Evolutionary conservation across 2,113 vertebrate genomes (phyloP).

Genomic region (Hydrolagus affinis): DNA sequence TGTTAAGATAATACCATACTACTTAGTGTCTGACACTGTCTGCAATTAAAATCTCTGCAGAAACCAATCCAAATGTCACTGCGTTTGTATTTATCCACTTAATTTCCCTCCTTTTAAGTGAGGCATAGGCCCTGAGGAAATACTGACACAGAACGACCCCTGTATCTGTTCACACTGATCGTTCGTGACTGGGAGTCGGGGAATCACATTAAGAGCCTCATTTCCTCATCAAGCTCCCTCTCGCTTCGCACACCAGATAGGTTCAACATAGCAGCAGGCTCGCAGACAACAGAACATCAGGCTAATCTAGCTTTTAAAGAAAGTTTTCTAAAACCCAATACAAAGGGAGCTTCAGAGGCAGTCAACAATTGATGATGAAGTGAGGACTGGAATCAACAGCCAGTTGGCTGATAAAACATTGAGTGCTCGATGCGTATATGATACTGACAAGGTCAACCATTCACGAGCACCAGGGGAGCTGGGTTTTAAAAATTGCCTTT

Average conservation of each 20-base stretch:
- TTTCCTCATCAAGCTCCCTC: slow-evolving; percentile 78
- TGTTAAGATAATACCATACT: too few relatives aligned
- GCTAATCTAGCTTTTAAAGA: slow-evolving; percentile 80
- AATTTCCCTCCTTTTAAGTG: slow-evolving; percentile 66
- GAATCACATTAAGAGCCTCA: slow-evolving; percentile 73
- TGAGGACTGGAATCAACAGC: slow-evolving; percentile 66
- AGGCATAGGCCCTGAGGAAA: slow-evolving; percentile 60
- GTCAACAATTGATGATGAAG: slow-evolving; percentile 61
- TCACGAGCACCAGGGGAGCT: slow-evolving; percentile 53
- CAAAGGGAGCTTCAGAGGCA: slow-evolving; percentile 75
- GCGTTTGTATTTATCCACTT: slow-evolving; percentile 62
- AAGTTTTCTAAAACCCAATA: slow-evolving; percentile 77
- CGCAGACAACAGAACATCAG: slow-evolving; percentile 82
- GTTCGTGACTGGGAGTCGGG: slow-evolving; percentile 88
- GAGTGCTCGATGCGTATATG: slow-evolving; percentile 73
- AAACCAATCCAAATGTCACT: slow-evolving; percentile 48
- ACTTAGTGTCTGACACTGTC: neutral
- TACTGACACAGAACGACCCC: slow-evolving; percentile 76
- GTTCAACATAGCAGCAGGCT: slow-evolving; percentile 86
- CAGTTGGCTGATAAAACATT: slow-evolving; percentile 69
- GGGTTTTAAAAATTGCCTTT: slow-evolving; percentile 68
- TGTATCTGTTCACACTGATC: slow-evolving; percentile 76
- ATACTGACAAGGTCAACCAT: slow-evolving; percentile 72
- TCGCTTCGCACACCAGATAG: slow-evolving; percentile 75
- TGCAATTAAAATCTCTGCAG: slow-evolving; percentile 33